phyloP scores from a whole-genome alignment of 2,797 vertebrate species.

The Enteromius trimaculatus region DNA sequence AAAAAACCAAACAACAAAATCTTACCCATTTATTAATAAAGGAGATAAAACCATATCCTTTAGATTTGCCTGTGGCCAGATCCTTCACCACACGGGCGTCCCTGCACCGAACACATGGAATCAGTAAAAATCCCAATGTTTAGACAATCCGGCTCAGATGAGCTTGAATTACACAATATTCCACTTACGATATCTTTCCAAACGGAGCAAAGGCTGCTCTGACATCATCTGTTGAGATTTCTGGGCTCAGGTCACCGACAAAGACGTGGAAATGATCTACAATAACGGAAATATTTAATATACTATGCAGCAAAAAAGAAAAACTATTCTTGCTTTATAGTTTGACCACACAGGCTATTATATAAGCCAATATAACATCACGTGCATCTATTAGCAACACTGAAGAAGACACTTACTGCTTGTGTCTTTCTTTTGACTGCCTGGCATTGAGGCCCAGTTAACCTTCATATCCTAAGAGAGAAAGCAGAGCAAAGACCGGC shows the following conservation, averaged over 20 bases:
- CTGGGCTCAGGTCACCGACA: conserved; percentile 96
- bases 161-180: conserved; percentile 1
- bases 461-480: conserved; percentile 94
- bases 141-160: not conserved
- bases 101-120: conserved; percentile 68
- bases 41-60: conserved; percentile 98
- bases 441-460: conserved; percentile 99
- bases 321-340: not conserved
- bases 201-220: conserved; percentile 97
- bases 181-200: conserved; percentile 97
- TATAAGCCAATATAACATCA: not conserved
- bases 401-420: conserved; percentile 89
- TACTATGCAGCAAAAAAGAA: not conserved
- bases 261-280: conserved; percentile 98
- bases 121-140: not conserved
- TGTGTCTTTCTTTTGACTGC: conserved; percentile 99
- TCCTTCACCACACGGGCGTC: conserved; percentile 98
- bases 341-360: not conserved
- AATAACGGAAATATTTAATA: not conserved
- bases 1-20: not conserved
- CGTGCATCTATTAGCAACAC: not conserved
- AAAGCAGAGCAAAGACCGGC: conserved; percentile 12
- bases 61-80: conserved; percentile 97
- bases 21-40: conserved; percentile 99
- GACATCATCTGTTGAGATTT: conserved; percentile 98